Base-by-base conservation (phyloP, 2,113 vertebrate genomes). In the Hippocampus barbouri region DNA sequence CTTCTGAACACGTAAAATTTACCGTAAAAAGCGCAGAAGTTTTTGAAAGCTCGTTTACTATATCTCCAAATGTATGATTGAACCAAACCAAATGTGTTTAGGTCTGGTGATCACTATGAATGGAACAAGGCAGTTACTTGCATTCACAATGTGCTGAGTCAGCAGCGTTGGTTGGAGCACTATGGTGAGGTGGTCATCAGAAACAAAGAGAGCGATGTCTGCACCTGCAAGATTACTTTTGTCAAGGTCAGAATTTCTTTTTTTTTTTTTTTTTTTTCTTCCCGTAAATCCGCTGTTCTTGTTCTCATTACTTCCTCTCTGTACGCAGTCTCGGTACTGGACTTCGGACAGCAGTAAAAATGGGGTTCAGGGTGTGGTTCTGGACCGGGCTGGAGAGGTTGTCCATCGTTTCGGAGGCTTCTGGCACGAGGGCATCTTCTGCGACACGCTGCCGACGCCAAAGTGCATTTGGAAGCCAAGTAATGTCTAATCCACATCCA, bases 71-170 rank as follows among this genome's bases (percentile, higher is more conserved):
- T 61, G 40, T 11, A 6, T n/a, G 2, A 10, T 4, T 40, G 11
- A 40, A 43, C 38, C 20, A 2, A 65, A 65, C 9, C 66, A 53
- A 8, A 34, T 73, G 7, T 75, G 1, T 72, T 15, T 34, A 97
- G 95, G 74, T 95, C 91, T 2, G 93, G 93, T 5, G 96, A 97
- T 85, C 96, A 96, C 89, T 98, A 95, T 8, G 93, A 97, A 77
- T 98, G 96, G 96, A 97, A 96, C 90, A 98, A 98, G 81, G 94
- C 87, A 14, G 95, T 96, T 0, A 97, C 95, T 1, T 98, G 96
- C 86, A 95, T 98, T 83, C 95, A 98, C 90, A 98, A 95, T 21
- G 94, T 97, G 53, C 88, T 98, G 77, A 98, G 94, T 43, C 94
- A 93, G 73, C 94, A 95, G 63, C 93, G 96, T 71, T 96, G 91